Evolutionary conservation across 2,113 vertebrate species (phyloP), one percentile per base, ranked within the genome.

Genomic region (Pseudopipra pipra): DNA sequence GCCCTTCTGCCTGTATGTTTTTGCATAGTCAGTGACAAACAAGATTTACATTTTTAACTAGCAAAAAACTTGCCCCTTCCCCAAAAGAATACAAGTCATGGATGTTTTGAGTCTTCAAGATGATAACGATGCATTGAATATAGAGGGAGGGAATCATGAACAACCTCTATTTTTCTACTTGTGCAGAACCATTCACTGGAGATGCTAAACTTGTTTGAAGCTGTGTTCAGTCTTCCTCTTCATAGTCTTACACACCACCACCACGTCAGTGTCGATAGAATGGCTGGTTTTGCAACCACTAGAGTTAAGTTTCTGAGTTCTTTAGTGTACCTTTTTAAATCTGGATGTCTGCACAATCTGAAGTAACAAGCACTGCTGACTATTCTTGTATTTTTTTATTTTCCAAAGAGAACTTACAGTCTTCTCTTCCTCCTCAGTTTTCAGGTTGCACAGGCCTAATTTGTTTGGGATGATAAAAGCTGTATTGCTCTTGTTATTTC

Each of bases 161-260:
- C 39, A 25, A 3, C 9, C 10, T 55, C 25, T 77, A 0, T 66
- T n/a, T 22, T 62, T 71, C 44, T 59, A 0, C 39, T 13, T 28
- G 11, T 3, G 8, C 20, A 71, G 43, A 62, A 4, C 4, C 7
- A 9, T 23, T 67, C 43, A 14, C 1, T 59, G 27, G 61, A 46
- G 30, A 37, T 67, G 19, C 5, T 52, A 4, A 44, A 35, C 8
- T 74, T 33, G 12, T 49, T 51, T 37, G 17, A 41, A 75, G 30
- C 23, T n/a, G 0, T 2, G 0, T 58, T 91, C 9, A 39, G 5
- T 54, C 62, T 95, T 71, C 46, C 8, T 77, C 18, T 19, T 73
- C 18, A 13, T 23, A 3, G 0, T 46, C 13, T 65, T 28, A 2
- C 1, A 7, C 54, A 14, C 5, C 17, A 41, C 23, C 12, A 35